Conservation (phyloP, 2,888 invertebrate genomes). For the Yponomeuta cagnagella region DNA sequence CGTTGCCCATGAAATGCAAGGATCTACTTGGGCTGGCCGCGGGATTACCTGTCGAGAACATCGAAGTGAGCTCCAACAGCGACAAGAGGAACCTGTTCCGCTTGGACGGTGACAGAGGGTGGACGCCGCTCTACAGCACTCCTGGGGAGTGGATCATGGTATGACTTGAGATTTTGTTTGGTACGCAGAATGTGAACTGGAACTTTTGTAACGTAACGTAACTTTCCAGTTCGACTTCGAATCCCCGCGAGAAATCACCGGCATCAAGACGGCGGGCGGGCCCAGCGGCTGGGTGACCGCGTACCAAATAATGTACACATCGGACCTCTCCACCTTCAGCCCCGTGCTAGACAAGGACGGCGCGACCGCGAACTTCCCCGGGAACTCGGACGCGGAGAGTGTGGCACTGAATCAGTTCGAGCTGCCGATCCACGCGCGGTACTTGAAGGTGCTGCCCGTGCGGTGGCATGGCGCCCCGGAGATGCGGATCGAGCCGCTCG, state of each 20-base stretch:
- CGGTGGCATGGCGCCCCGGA: conserved; percentile 85
- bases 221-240: conserved; percentile 82
- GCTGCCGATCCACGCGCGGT: conserved; percentile 83
- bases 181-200: too few relatives aligned
- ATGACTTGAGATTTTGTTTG: conserved; percentile 21
- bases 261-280: conserved; percentile 84
- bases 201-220: conserved; percentile 18
- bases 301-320: conserved; percentile 84
- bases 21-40: conserved; percentile 85
- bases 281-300: conserved; percentile 83
- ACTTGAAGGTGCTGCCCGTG: conserved; percentile 81
- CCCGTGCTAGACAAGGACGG: conserved; percentile 75
- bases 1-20: conserved; percentile 69
- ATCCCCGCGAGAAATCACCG: conserved; percentile 84
- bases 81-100: conserved; percentile 57
- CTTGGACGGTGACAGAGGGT: conserved; percentile 69
- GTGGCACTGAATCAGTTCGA: conserved; percentile 79
- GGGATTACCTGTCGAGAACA: conserved; percentile 78
- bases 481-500: conserved; percentile 84
- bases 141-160: conserved; percentile 83
- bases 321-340: conserved; percentile 82
- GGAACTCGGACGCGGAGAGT: conserved; percentile 80
- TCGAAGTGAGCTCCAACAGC: conserved; percentile 79
- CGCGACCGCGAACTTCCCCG: conserved; percentile 79
- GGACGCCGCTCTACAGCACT: conserved; percentile 81